Evolutionary conservation across 2,888 invertebrate genomes (phyloP).

Genomic region (Drosophila nr. perissopoda): DNA sequence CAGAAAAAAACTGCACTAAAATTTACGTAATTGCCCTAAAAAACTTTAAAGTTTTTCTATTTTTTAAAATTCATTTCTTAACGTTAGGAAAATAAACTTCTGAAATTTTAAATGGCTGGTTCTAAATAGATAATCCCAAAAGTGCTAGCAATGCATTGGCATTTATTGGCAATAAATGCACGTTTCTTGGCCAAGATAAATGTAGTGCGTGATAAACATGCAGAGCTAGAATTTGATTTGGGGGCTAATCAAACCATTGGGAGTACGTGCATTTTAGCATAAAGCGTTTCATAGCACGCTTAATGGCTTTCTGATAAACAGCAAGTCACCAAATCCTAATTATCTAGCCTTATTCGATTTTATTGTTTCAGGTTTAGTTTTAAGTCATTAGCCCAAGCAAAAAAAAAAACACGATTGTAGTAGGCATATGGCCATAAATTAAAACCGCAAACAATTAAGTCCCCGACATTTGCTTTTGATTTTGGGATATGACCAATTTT

Average conservation of each 20-base stretch:
- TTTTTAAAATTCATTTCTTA: background rate
- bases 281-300: constrained; percentile 9
- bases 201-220: constrained; percentile 47
- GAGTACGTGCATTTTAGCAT: constrained; percentile 33
- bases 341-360: background rate
- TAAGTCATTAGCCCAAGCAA: background rate
- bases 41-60: background rate
- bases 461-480: background rate
- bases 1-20: background rate
- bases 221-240: constrained; percentile 42
- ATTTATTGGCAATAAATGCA: constrained; percentile 35
- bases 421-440: constrained; percentile 21
- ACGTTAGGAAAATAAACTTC: background rate
- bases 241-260: constrained; percentile 23
- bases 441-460: constrained; percentile 17
- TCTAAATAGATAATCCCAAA: background rate
- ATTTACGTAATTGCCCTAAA: background rate
- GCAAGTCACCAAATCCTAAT: background rate
- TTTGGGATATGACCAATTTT: background rate
- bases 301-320: background rate
- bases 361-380: constrained; percentile 8
- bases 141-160: background rate
- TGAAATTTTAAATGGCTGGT: background rate
- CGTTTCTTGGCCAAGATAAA: constrained; percentile 47
- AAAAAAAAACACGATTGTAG: constrained; percentile 2